Conservation (phyloP, 2,888 invertebrate species). For the Heliconius hortense region DNA sequence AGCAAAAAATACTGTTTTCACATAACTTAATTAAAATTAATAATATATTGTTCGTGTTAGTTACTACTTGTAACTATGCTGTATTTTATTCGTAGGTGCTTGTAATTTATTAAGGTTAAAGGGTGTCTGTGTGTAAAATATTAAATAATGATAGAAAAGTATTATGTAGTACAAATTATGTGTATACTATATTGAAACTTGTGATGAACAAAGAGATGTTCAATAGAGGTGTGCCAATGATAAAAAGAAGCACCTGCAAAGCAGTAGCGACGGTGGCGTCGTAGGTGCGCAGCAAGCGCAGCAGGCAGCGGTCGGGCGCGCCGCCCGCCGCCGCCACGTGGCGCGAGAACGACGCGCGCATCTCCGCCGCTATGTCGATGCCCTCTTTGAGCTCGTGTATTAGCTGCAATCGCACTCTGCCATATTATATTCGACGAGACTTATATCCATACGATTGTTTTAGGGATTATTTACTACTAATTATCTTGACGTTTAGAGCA, state of each 20-base stretch:
- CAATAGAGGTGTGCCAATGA: neutral
- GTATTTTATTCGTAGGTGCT: too few species aligned
- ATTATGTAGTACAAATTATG: neutral
- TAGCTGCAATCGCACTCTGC: slow-evolving; percentile 68
- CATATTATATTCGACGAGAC: neutral
- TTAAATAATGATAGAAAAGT: too few species aligned
- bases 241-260: slow-evolving; percentile 58
- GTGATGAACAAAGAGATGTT: neutral
- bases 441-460: too few species aligned
- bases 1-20: too few species aligned
- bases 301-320: slow-evolving; percentile 65
- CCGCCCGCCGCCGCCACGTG: slow-evolving; percentile 82
- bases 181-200: neutral
- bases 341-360: slow-evolving; percentile 88
- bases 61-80: too few species aligned
- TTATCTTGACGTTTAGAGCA: too few species aligned
- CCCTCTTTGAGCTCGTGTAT: slow-evolving; percentile 96
- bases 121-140: too few species aligned
- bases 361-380: slow-evolving; percentile 90
- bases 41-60: too few species aligned
- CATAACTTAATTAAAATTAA: too few species aligned
- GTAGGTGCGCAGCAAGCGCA: slow-evolving; percentile 85
- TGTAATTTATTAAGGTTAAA: too few species aligned
- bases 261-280: slow-evolving; percentile 89
- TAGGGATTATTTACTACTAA: too few species aligned